Evolutionary conservation across 2,113 vertebrate genomes (phyloP).

Genomic region (Pelusios castaneus): DNA sequence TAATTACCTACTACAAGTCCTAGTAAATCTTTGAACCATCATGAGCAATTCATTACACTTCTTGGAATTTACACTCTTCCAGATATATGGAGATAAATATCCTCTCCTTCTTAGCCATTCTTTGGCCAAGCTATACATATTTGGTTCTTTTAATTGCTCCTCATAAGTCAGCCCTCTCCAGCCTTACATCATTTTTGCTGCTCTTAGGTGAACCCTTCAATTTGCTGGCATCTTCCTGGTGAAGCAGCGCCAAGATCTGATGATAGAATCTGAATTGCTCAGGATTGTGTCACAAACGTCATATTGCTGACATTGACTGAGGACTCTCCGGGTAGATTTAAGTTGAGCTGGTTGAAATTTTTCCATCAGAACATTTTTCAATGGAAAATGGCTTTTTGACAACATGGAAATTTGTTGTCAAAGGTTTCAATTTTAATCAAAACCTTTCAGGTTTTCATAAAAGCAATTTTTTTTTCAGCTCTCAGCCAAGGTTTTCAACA

Average conservation of each 20-base stretch:
- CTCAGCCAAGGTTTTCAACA: background rate
- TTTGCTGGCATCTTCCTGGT: background rate
- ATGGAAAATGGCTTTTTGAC: background rate
- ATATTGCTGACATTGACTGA: background rate
- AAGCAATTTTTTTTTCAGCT: background rate
- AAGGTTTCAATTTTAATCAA: background rate
- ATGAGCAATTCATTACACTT: constrained; percentile 51
- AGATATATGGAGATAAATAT: constrained; percentile 62
- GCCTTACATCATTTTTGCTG: constrained; percentile 56
- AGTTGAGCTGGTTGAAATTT: background rate
- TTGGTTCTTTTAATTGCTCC: constrained; percentile 57
- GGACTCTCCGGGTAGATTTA: background rate
- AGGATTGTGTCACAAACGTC: rapidly evolving
- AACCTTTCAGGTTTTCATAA: background rate
- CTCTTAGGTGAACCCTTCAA: constrained; percentile 39
- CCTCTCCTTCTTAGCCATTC: background rate
- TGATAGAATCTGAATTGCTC: background rate
- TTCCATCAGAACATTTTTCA: background rate
- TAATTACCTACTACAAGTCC: constrained; percentile 57
- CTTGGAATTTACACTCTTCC: constrained; percentile 57
- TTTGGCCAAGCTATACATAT: constrained; percentile 36
- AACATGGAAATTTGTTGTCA: background rate
- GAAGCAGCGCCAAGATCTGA: background rate
- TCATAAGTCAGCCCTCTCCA: constrained; percentile 33
- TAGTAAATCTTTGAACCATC: constrained; percentile 69